Percentiles rank a stretch among this genome's conserved stretches.
Conservation (phyloP, 2,113 vertebrate genomes). For the Epinephelus cyanopodus region DNA sequence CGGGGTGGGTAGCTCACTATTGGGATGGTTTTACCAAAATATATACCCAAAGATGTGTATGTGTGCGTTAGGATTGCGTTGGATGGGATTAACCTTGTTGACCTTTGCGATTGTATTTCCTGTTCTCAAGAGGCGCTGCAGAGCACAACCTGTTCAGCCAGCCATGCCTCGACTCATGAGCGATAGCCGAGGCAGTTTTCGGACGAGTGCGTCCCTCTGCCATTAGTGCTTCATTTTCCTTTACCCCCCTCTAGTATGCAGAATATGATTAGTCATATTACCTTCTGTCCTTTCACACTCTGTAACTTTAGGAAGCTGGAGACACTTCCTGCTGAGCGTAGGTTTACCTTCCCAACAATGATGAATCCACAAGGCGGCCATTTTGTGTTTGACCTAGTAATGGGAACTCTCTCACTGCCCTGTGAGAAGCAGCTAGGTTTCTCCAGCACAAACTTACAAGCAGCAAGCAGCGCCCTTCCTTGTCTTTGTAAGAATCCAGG, state of each 20-base stretch:
- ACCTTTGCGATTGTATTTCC: constrained; percentile 88
- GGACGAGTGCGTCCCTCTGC: constrained; percentile 6
- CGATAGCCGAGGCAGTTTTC: constrained; percentile 30
- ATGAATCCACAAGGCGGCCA: constrained; percentile 16
- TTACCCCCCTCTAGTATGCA: constrained; percentile 9
- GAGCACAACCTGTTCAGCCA: constrained; percentile 70
- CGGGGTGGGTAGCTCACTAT: constrained; percentile 66
- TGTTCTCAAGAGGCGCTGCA: constrained; percentile 72
- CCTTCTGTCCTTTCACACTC: constrained; percentile 32
- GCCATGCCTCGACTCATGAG: constrained; percentile 61
- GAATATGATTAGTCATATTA: constrained; percentile 22
- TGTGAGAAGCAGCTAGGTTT: constrained; percentile 29
- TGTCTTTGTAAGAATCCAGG: constrained; percentile 27
- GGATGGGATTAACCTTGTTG: constrained; percentile 79
- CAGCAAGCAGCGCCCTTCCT: constrained; percentile 27
- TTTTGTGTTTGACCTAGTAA: constrained; percentile 32
- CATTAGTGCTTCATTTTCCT: constrained; percentile 38
- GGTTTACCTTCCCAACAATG: not conserved
- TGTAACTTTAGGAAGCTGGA: constrained; percentile 5
- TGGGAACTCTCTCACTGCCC: constrained; percentile 3
- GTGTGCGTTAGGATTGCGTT: constrained; percentile 81
- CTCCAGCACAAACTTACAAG: constrained; percentile 46
- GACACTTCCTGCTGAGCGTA: constrained; percentile 17
- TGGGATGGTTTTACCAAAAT: constrained; percentile 69
- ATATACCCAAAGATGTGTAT: constrained; percentile 80